Percentiles rank a stretch among this genome's conserved stretches.
phyloP scores from a whole-genome alignment of 2,797 vertebrate species.

The Enteromius trimaculatus region DNA sequence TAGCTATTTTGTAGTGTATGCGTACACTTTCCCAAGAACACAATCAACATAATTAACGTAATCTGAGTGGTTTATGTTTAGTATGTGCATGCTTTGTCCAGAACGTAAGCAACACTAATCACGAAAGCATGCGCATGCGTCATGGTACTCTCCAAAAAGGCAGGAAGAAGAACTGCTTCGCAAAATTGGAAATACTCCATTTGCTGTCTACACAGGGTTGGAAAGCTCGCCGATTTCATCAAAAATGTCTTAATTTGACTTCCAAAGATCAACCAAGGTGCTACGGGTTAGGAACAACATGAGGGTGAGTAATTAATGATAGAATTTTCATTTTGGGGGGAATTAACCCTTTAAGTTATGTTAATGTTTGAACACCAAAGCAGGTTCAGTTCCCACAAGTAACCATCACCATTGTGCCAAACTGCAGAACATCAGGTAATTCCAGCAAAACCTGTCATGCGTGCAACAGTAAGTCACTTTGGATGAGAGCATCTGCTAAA shows the following conservation, averaged over 20 bases:
- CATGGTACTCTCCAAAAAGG: not conserved
- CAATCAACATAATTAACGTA: too few species aligned
- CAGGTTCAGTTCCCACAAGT: constrained; percentile 11
- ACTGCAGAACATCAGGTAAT: not conserved
- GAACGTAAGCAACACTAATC: not conserved
- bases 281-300: not conserved
- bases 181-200: not conserved
- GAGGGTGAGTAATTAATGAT: not conserved
- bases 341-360: not conserved
- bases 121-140: not conserved
- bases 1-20: not conserved
- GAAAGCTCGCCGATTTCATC: not conserved
- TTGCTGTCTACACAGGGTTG: not conserved
- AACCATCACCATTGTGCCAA: not conserved
- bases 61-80: too few species aligned
- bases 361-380: not conserved
- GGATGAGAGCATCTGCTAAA: not conserved
- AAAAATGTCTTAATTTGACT: not conserved
- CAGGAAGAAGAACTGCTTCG: not conserved
- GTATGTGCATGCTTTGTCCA: not conserved
- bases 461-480: not conserved
- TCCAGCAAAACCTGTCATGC: not conserved
- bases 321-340: not conserved
- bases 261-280: not conserved
- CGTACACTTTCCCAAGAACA: too few species aligned